Percentiles rank a stretch among this genome's conserved stretches.
phyloP scores from a whole-genome alignment of 2,113 vertebrate genomes.

The Junco hyemalis region DNA sequence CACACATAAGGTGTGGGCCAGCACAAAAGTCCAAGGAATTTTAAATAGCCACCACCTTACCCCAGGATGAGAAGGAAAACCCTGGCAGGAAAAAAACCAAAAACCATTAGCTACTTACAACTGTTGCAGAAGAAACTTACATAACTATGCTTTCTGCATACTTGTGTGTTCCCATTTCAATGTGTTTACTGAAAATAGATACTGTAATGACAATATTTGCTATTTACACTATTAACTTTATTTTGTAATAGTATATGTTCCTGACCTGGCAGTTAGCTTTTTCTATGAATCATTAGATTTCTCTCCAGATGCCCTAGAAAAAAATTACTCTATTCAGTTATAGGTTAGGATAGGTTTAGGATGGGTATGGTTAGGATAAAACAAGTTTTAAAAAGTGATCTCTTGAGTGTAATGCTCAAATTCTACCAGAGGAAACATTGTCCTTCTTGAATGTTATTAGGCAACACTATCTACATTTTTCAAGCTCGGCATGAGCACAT shows the following conservation, averaged over 20 bases:
- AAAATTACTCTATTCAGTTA: neutral
- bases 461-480: neutral
- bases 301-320: neutral
- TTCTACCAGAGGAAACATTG: neutral
- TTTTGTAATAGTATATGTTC: neutral
- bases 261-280: neutral
- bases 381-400: neutral
- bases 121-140: neutral
- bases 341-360: neutral
- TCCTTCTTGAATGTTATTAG: neutral
- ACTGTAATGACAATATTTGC: neutral
- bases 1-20: neutral
- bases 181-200: neutral
- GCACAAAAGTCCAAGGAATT: neutral
- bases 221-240: neutral
- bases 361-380: neutral
- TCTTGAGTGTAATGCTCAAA: neutral
- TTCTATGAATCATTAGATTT: neutral
- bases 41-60: neutral
- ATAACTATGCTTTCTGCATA: neutral
- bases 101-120: neutral
- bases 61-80: neutral
- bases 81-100: neutral
- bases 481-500: neutral
- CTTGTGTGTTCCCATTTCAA: neutral